phyloP scores from a whole-genome alignment of 1,140 invertebrate species.

The Panagrolaimus sp. region DNA sequence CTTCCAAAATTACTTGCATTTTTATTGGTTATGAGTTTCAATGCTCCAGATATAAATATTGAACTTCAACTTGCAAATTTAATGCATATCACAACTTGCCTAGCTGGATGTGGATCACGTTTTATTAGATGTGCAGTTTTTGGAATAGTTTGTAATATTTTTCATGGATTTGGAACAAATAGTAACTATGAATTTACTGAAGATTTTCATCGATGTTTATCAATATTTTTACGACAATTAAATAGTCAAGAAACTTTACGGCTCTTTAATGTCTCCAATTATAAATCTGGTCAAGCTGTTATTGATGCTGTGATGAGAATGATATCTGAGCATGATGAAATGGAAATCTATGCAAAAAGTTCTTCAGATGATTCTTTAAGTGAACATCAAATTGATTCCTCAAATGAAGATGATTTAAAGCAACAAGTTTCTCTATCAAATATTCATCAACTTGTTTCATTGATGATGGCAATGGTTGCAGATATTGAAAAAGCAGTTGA shows the following conservation, averaged over 20 bases:
- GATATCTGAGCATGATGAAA: constrained; percentile 6
- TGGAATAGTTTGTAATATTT: constrained; percentile 28
- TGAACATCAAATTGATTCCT: constrained; percentile 5
- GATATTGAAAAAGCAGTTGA: constrained; percentile 19
- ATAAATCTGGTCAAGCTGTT: constrained; percentile 25
- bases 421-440: constrained; percentile 17
- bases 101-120: constrained; percentile 24
- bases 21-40: constrained; percentile 25
- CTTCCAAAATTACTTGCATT: constrained; percentile 29
- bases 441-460: constrained; percentile 23
- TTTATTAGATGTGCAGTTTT: constrained; percentile 24
- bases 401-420: constrained; percentile 9
- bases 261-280: constrained; percentile 23
- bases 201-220: constrained; percentile 25
- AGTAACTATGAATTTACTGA: constrained; percentile 18
- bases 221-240: constrained; percentile 31
- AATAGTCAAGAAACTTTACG: constrained; percentile 27
- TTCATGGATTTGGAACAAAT: constrained; percentile 29
- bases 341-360: neutral
- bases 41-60: constrained; percentile 19
- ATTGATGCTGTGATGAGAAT: constrained; percentile 19
- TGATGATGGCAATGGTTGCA: constrained; percentile 25
- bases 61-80: constrained; percentile 27
- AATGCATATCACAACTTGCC: constrained; percentile 32
- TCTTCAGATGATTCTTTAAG: constrained; percentile 3